These are phyloP conservation scores for Coptodon rendalli DNA, from an alignment of 2,113 vertebrate genomes.

Conservation along the genomic window DNA sequence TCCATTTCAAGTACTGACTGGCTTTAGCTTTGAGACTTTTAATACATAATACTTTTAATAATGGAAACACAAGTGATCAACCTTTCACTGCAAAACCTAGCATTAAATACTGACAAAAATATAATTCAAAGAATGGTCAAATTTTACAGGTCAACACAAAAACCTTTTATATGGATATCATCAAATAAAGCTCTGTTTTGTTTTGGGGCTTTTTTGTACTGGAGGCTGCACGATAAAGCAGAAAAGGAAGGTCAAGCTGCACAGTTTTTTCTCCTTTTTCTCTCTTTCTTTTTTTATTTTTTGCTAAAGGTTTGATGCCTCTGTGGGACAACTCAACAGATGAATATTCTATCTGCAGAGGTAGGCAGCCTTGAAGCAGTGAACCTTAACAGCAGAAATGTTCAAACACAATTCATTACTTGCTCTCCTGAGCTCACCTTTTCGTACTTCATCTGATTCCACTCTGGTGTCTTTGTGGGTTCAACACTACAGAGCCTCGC, in stretches of 20 bases:
- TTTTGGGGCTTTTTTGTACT: accelerated
- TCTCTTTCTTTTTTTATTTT: not conserved
- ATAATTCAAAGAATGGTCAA: not conserved
- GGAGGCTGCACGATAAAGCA: constrained; percentile 10
- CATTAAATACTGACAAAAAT: not conserved
- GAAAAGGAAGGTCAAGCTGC: constrained; percentile 36
- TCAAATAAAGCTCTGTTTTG: not conserved
- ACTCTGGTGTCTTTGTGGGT: constrained; percentile 10
- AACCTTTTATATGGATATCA: not conserved
- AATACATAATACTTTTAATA: not conserved
- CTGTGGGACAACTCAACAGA: constrained; percentile 33
- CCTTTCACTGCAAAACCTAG: not conserved
- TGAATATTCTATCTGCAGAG: constrained; percentile 54
- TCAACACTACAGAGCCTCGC: not conserved
- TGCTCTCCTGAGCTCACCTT: constrained; percentile 47
- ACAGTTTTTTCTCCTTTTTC: not conserved
- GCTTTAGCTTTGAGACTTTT: not conserved
- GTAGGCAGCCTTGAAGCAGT: constrained; percentile 48
- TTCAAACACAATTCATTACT: constrained; percentile 57
- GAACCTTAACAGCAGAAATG: constrained; percentile 40
- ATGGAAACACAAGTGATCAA: not conserved
- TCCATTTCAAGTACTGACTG: not conserved
- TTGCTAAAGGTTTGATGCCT: constrained; percentile 39
- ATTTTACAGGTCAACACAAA: not conserved
- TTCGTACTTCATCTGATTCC: constrained; percentile 47